A percentile compares a stretch with the other conserved stretches of the same genome.
phyloP scores from a whole-genome alignment of 2,888 invertebrate genomes.

The Ganaspis brasiliensis region DNA sequence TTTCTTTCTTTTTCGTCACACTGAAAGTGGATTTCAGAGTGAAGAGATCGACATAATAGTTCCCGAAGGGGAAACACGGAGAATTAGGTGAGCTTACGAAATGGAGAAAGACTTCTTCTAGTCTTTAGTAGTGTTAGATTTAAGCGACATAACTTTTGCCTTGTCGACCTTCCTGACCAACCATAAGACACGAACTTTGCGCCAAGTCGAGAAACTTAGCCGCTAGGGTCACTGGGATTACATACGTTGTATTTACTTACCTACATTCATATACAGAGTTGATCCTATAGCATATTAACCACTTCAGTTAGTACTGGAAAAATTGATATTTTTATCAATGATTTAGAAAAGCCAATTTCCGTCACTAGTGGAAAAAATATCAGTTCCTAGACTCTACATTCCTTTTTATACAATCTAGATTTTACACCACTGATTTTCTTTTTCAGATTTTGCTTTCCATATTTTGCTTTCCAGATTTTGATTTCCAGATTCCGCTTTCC shows the following conservation, averaged over 20 bases:
- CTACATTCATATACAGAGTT: constrained; percentile 57
- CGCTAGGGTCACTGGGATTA: constrained; percentile 57
- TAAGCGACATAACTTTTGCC: constrained; percentile 31
- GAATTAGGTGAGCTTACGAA: constrained; percentile 36
- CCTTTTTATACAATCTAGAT: too few relatives aligned
- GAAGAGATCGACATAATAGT: constrained; percentile 21
- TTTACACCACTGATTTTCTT: too few relatives aligned
- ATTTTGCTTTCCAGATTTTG: too few relatives aligned
- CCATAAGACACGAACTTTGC: constrained; percentile 49
- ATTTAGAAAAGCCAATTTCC: too few relatives aligned
- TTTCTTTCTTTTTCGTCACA: constrained; percentile 20
- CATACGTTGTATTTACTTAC: constrained; percentile 64
- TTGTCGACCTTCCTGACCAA: constrained; percentile 47
- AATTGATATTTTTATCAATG: too few relatives aligned
- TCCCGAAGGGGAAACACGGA: constrained; percentile 19
- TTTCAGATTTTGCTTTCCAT: too few relatives aligned
- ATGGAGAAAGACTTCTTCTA: constrained; percentile 20
- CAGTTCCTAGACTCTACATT: too few relatives aligned
- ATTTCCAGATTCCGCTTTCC: too few relatives aligned
- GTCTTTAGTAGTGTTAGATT: constrained; percentile 15
- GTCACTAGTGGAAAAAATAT: too few relatives aligned
- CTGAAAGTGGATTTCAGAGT: constrained; percentile 21
- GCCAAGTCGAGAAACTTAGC: constrained; percentile 50
- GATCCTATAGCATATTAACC: constrained; percentile 36
- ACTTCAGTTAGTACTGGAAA: too few relatives aligned